Evolutionary conservation across 2,888 invertebrate genomes (phyloP).

Genomic region (Drosophila mimica): DNA sequence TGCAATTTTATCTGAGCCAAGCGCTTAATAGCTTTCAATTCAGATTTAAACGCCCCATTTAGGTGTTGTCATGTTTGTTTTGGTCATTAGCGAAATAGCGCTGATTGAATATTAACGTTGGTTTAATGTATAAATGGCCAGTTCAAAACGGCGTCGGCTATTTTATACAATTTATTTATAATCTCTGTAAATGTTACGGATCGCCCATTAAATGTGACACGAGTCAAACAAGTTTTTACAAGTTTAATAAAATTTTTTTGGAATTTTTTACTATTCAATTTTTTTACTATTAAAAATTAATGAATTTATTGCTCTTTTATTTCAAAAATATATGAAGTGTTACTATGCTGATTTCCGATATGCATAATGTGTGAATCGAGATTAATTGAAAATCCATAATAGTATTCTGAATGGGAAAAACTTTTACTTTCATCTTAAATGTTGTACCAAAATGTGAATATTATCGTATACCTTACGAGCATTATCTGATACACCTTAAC

Average conservation of each 20-base stretch:
- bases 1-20: constrained; percentile 20
- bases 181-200: constrained; percentile 15
- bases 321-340: background rate
- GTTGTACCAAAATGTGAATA: background rate
- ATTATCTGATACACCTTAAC: constrained; percentile 1
- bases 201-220: constrained; percentile 25
- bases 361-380: background rate
- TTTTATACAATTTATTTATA: constrained; percentile 26
- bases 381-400: background rate
- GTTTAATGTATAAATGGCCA: constrained; percentile 59
- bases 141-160: constrained; percentile 30
- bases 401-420: background rate
- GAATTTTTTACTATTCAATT: background rate
- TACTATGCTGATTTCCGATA: background rate
- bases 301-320: too few species aligned
- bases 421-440: background rate
- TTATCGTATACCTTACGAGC: background rate
- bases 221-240: constrained; percentile 22
- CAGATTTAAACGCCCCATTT: constrained; percentile 30
- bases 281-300: background rate
- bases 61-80: constrained; percentile 47
- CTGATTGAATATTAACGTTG: constrained; percentile 69
- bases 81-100: constrained; percentile 59
- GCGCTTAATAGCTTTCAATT: constrained; percentile 46
- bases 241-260: background rate